These are phyloP conservation scores for Helarctos malayanus DNA, from an alignment of 2,797 vertebrate genomes.

Conservation along the genomic window DNA sequence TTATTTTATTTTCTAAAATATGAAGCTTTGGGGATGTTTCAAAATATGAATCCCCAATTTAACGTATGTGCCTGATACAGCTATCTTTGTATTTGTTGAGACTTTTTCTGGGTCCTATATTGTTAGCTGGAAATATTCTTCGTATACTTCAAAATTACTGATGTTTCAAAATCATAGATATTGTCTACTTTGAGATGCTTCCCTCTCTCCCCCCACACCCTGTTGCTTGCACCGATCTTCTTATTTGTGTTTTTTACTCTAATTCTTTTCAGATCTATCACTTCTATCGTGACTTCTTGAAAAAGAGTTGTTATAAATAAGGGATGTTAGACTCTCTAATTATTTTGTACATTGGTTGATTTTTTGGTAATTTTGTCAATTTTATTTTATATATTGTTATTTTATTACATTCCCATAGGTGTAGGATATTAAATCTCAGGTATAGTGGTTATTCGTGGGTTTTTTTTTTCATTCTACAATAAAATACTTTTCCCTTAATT, in stretches of 20 bases:
- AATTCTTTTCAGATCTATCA: neutral
- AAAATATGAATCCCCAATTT: neutral
- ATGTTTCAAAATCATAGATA: neutral
- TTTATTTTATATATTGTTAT: neutral
- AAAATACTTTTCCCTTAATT: neutral
- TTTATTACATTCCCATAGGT: neutral
- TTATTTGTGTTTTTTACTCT: neutral
- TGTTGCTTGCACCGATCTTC: neutral
- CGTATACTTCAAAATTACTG: neutral
- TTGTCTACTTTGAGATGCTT: neutral
- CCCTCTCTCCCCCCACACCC: neutral
- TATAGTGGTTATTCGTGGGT: neutral
- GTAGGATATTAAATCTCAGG: neutral
- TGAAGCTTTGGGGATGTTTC: neutral
- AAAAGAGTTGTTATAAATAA: neutral
- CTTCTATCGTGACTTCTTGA: neutral
- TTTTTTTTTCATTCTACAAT: neutral
- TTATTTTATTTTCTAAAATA: neutral
- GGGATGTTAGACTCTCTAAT: neutral
- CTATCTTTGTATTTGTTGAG: neutral
- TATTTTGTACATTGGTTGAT: neutral
- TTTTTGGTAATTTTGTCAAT: neutral
- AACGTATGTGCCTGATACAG: accelerated
- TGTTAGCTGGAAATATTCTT: neutral
- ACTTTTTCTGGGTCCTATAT: neutral